phyloP scores from a whole-genome alignment of 2,888 invertebrate genomes.

The Pachydiplax longipennis region DNA sequence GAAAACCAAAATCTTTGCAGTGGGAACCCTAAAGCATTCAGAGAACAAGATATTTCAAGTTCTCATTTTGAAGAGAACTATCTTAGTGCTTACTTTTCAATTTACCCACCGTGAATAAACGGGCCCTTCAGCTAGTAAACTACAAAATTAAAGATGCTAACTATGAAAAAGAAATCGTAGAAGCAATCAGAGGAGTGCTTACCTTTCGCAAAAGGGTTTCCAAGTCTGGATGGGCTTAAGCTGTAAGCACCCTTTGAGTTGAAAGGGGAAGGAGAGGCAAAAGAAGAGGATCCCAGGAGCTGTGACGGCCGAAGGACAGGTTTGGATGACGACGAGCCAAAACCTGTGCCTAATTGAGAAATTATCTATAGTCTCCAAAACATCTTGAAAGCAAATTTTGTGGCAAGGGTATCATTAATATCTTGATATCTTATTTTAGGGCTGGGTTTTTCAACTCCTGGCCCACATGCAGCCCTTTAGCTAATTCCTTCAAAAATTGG shows the following conservation, averaged over 20 bases:
- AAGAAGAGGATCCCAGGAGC: not conserved
- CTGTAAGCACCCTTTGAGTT: conserved; percentile 15
- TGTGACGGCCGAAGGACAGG: conserved; percentile 16
- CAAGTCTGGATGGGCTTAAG: conserved; percentile 38
- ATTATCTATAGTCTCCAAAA: not conserved
- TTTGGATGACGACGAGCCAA: not conserved
- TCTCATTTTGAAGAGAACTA: too few species aligned
- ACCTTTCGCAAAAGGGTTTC: conserved; percentile 49
- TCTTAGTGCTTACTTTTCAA: not conserved
- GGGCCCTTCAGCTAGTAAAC: not conserved
- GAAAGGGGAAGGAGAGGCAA: not conserved
- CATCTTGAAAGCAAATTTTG: too few species aligned
- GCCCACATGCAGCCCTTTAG: too few species aligned
- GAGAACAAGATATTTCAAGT: too few species aligned
- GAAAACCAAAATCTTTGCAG: too few species aligned
- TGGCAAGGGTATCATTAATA: too few species aligned
- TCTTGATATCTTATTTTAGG: too few species aligned
- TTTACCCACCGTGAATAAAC: not conserved
- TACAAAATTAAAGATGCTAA: not conserved
- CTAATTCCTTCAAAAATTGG: too few species aligned
- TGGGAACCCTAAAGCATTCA: too few species aligned
- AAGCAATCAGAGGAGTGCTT: not conserved
- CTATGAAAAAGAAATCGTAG: not conserved
- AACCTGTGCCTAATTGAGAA: not conserved
- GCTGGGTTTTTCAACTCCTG: too few species aligned